Evolutionary conservation across 1,140 invertebrate species (phyloP).

Genomic region (Bombyx mori): ASM3026992v2 NC_085113.1:12677001-12677500

Average conservation of each 20-base stretch:
- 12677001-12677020: slow-evolving; percentile 36
- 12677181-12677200: background rate
- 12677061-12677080: slow-evolving; percentile 59
- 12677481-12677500: slow-evolving; percentile 27
- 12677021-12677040: slow-evolving; percentile 57
- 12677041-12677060: slow-evolving; percentile 61
- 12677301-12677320: background rate
- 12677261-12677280: background rate
- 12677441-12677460: slow-evolving; percentile 39
- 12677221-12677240: slow-evolving; percentile 6
- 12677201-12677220: background rate
- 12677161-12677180: slow-evolving; percentile 24
- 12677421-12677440: slow-evolving; percentile 44
- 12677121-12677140: slow-evolving; percentile 26
- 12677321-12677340: slow-evolving; percentile 30
- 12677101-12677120: slow-evolving; percentile 40
- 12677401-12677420: slow-evolving; percentile 9
- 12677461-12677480: slow-evolving; percentile 8
- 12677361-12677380: slow-evolving; percentile 68
- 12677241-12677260: slow-evolving; percentile 1
- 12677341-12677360: slow-evolving; percentile 34
- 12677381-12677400: slow-evolving; percentile 52
- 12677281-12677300: slow-evolving; percentile 42
- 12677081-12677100: slow-evolving; percentile 60
- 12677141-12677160: background rate